Conservation (phyloP, 1,140 invertebrate species). For the Lordiphosa clarofinis region DNA sequence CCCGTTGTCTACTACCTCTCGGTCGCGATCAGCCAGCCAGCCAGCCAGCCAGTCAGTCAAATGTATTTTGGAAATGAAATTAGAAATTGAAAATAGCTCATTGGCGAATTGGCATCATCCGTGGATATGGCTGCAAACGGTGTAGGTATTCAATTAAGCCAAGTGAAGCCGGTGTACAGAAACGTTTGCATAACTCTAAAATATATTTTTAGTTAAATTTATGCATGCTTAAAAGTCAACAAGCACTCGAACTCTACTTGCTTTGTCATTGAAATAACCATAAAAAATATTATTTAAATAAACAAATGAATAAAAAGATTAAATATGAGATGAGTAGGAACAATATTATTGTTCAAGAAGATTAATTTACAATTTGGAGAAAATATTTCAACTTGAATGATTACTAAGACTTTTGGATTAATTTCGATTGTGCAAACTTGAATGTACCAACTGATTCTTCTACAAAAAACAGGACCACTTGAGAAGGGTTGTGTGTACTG, state of each 20-base stretch:
- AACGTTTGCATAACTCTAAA: conserved; percentile 36
- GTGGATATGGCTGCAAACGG: conserved; percentile 78
- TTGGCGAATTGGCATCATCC: conserved; percentile 78
- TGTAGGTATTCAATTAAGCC: conserved; percentile 63
- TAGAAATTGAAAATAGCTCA: conserved; percentile 77
- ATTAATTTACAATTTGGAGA: no score
- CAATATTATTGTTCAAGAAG: conserved; percentile 1
- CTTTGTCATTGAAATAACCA: conserved; percentile 42
- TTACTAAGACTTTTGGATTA: no score
- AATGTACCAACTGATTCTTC: no score
- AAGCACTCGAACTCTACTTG: conserved; percentile 27
- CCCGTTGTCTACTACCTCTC: conserved; percentile 12
- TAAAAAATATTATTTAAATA: conserved; percentile 1
- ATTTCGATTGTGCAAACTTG: no score
- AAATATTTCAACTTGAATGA: no score
- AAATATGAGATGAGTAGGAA: background rate
- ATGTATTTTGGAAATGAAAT: conserved; percentile 77
- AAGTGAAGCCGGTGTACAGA: conserved; percentile 17
- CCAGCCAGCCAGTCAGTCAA: conserved; percentile 25
- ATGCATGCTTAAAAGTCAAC: conserved; percentile 58
- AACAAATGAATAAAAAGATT: no score
- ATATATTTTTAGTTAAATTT: conserved; percentile 43
- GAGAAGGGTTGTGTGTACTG: no score
- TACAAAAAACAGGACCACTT: no score
- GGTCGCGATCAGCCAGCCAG: conserved; percentile 38